Evolutionary conservation across 2,797 vertebrate species (phyloP), one percentile per base, ranked within the genome.

Genomic region (Triplophysa yarkandensis): DNA sequence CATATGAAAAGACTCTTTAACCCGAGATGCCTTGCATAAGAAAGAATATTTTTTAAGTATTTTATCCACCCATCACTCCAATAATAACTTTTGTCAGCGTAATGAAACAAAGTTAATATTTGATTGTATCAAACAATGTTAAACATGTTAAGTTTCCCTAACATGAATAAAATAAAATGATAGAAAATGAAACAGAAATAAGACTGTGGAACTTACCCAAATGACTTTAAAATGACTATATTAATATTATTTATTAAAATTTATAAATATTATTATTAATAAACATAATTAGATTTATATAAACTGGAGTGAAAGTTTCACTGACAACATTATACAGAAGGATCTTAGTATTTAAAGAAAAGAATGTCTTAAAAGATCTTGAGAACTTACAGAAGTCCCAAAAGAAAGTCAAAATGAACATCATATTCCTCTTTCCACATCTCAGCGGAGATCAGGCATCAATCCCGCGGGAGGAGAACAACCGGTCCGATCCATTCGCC

Each of bases 391-490:
- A 93, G 92, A 30, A 93, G 84, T 4, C 92, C 89, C 77, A 93
- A 85, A 75, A 93, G 74, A 86, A 92, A 90, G 85, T 93, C 88
- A 82, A 93, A 93, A 84, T 93, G 92, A 79, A 85, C 87, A 76
- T 93, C 90, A 74, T 92, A 93, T 88, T 93, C 92, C 23, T 91
- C 88, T 71, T 90, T 93, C 92, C 92, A 93, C 92, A 93, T 91
- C 87, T 87, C 86, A 77, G 74, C 64, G 7, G 77, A 68, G 71
- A 46, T 71, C 80, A 76, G 55, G 76, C 30, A 77, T 77, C 79
- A 57, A 69, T 84, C 82, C 87, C 77, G 83, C 77, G 19, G 19
- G 4, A 21, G 21, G 19, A 21, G 61, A 57, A 54, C 34, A 55
- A 32, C 50, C 64, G 16, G 52, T 62, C 7, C 68, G 62, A 76